phyloP scores from a whole-genome alignment of 2,797 vertebrate species.

The Columba guinea region DNA sequence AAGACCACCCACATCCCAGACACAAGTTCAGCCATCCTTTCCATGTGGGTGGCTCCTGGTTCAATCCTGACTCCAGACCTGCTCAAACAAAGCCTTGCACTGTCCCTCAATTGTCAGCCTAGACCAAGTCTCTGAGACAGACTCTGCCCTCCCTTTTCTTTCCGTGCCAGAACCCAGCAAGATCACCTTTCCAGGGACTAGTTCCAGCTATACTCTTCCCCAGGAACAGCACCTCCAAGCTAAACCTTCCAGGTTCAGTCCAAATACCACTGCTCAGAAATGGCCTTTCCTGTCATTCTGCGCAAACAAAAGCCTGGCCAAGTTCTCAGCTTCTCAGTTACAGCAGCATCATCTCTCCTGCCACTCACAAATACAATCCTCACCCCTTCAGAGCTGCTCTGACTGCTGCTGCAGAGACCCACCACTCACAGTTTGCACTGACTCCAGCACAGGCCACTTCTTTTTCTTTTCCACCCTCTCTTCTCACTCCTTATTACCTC shows the following conservation, averaged over 20 bases:
- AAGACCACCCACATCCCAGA: background rate
- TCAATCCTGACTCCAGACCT: background rate
- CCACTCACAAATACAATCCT: background rate
- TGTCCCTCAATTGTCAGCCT: background rate
- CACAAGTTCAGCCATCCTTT: background rate
- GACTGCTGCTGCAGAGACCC: background rate
- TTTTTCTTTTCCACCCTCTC: background rate
- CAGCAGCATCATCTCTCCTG: background rate
- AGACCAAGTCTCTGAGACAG: background rate
- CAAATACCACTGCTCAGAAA: fast-evolving
- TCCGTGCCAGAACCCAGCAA: background rate
- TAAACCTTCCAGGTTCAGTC: background rate
- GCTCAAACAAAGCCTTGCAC: background rate
- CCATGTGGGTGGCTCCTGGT: background rate
- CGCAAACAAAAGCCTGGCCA: background rate
- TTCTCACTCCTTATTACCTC: background rate
- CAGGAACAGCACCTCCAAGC: background rate
- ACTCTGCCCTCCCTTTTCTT: background rate
- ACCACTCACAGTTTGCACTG: background rate
- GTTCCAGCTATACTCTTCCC: background rate
- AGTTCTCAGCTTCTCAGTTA: background rate
- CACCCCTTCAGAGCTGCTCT: background rate
- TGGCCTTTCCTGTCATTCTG: background rate
- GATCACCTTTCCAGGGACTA: background rate
- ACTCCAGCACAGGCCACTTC: background rate